Evolutionary conservation across 2,888 invertebrate species (phyloP), one percentile per base, ranked within the genome.

Genomic region (Eupithecia inturbata): DNA sequence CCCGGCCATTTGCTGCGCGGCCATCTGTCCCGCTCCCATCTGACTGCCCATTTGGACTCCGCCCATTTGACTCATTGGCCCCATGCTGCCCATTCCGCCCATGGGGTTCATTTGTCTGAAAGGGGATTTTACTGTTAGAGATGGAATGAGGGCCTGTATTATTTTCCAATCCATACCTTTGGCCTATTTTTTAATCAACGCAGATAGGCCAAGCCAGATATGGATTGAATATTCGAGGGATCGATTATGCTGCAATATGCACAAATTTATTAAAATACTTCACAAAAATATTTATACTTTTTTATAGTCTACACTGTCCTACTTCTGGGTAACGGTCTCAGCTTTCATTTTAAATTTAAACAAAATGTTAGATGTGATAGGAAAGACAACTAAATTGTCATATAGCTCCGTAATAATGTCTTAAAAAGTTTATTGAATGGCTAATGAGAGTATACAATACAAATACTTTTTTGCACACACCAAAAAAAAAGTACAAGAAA

Each of bases 41-140:
- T 91, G 91, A 1, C 82, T 85, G 19, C 84, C 87, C 91, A 92
- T 92, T 77, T 93, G 93, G 0, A 88, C 87, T 4, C 87, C 87
- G 2, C 91, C 91, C 92, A 92, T 92, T 81, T 92, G 92, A 3
- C 89, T 84, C 93, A 95, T 94, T 0, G 92, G 92, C 0, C 93
- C 92, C 93, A 94, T 94, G 28, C 88, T 88, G 41, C 91, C 89
- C 93, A 94, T 92, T 3, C 83, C 89, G 1, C 91, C 85, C 93
- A 94, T 95, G 63, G 92, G 89, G 77, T 92, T 92, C 92, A 95
- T 94, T 93, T 94, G 95, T 74, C 94, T 93, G 84, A 41, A 81
- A 84, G 72, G 62, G 28, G 9, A 62, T 28, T 31, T 31, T 62
- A 22, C 9, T 22, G 22, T 53, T 53, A 49, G n/a, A n/a, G 9